phyloP scores from a whole-genome alignment of 1,140 invertebrate species.

The Capitella teleta region DNA sequence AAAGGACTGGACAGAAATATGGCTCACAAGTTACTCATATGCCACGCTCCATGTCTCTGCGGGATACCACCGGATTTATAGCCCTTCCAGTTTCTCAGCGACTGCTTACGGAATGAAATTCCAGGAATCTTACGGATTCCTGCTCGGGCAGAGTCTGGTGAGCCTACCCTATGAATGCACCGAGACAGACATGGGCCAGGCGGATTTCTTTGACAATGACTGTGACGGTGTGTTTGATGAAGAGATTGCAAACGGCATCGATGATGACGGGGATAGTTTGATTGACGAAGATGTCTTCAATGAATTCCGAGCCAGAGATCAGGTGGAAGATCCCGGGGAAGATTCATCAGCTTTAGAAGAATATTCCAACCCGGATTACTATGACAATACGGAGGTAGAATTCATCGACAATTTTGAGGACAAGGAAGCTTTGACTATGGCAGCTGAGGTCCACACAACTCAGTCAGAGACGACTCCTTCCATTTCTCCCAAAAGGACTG shows the following conservation, averaged over 20 bases:
- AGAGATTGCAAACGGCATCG: conserved; percentile 9
- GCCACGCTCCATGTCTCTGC: background rate
- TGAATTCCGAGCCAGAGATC: too few relatives aligned
- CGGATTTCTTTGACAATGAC: conserved; percentile 14
- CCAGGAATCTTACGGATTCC: conserved; percentile 4
- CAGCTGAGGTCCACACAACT: too few relatives aligned
- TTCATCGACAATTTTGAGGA: too few relatives aligned
- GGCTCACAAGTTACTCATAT: background rate
- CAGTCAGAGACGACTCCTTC: too few relatives aligned
- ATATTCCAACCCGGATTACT: too few relatives aligned
- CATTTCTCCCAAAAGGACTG: too few relatives aligned
- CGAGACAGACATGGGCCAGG: conserved; percentile 2
- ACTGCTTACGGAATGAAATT: conserved; percentile 3
- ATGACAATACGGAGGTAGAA: too few relatives aligned
- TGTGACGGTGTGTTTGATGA: conserved; percentile 9
- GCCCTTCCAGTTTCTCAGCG: background rate
- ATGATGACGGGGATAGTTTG: conserved; percentile 10
- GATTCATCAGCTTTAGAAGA: too few relatives aligned
- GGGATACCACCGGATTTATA: background rate
- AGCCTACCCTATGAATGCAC: background rate
- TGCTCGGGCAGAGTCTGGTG: conserved; percentile 4
- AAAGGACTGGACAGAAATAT: background rate
- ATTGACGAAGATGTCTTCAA: conserved; percentile 13
- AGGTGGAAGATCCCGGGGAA: too few relatives aligned
- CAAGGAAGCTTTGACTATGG: too few relatives aligned